Percentiles rank a stretch among this genome's conserved stretches.
Conservation (phyloP, 1,140 invertebrate species). For the Bombus ignitus region DNA sequence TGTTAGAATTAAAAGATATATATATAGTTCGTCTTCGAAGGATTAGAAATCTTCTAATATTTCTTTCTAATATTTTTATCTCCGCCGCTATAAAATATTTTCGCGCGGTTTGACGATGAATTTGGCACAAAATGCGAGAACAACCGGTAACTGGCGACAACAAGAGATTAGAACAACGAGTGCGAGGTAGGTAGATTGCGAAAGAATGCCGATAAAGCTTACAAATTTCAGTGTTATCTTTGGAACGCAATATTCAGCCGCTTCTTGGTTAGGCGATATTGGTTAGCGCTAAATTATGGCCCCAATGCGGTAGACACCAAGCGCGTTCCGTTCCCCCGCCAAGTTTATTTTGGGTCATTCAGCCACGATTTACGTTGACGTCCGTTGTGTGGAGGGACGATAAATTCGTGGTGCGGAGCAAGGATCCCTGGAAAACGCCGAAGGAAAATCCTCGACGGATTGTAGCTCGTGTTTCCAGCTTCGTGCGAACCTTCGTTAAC, state of each 20-base stretch:
- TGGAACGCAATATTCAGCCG: slow-evolving; percentile 32
- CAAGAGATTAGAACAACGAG: not conserved
- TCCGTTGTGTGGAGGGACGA: slow-evolving; percentile 12
- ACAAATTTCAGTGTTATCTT: slow-evolving; percentile 38
- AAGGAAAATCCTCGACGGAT: slow-evolving; percentile 29
- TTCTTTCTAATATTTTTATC: too few relatives aligned
- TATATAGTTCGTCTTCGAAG: too few relatives aligned
- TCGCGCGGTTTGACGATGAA: too few relatives aligned
- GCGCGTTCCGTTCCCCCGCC: not conserved
- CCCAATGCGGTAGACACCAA: slow-evolving; percentile 41
- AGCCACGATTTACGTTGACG: slow-evolving; percentile 40
- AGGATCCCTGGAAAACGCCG: not conserved
- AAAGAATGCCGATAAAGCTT: not conserved
- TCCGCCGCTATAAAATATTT: too few relatives aligned
- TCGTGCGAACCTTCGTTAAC: not conserved
- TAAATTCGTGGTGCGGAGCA: slow-evolving; percentile 13
- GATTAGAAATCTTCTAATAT: too few relatives aligned
- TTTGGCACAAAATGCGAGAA: not conserved
- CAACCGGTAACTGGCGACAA: not conserved
- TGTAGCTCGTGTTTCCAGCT: not conserved
- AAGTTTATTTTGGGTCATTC: slow-evolving; percentile 46
- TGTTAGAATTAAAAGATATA: too few relatives aligned
- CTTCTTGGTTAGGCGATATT: slow-evolving; percentile 33
- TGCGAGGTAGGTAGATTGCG: not conserved
- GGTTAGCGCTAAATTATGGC: slow-evolving; percentile 41